phyloP scores from a whole-genome alignment of 2,113 vertebrate species.

The Craseonycteris thonglongyai region DNA sequence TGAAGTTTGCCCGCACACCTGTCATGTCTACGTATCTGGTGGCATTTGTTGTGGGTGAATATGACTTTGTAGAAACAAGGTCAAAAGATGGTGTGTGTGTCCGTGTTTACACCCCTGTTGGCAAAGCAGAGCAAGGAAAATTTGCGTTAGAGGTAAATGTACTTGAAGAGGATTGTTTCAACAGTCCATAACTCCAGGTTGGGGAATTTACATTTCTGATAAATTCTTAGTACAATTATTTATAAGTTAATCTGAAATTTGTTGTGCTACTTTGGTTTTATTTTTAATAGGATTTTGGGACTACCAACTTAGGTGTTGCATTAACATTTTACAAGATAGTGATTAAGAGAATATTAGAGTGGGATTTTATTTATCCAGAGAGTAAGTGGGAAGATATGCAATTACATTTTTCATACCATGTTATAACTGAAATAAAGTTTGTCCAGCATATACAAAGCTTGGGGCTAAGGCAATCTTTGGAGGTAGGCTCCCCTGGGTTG shows the following conservation, averaged over 20 bases:
- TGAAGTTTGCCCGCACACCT: slow-evolving; percentile 94
- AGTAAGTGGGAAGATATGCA: slow-evolving; percentile 16
- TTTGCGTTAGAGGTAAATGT: slow-evolving; percentile 96
- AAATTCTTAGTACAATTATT: slow-evolving; percentile 60
- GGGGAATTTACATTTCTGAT: slow-evolving; percentile 73
- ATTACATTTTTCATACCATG: slow-evolving; percentile 19
- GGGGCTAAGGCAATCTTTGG: neutral
- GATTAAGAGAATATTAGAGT: slow-evolving; percentile 34
- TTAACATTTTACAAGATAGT: slow-evolving; percentile 47
- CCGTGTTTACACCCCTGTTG: slow-evolving; percentile 95
- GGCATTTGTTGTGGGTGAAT: slow-evolving; percentile 98
- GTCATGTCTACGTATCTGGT: slow-evolving; percentile 98
- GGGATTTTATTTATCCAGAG: slow-evolving; percentile 37
- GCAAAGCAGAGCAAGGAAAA: slow-evolving; percentile 96
- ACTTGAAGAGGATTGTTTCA: slow-evolving; percentile 35
- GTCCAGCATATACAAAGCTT: neutral
- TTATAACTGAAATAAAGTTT: slow-evolving; percentile 26
- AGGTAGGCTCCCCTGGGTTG: neutral
- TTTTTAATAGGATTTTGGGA: slow-evolving; percentile 48
- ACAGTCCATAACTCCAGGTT: slow-evolving; percentile 40
- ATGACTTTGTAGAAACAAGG: slow-evolving; percentile 94
- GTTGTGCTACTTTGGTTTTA: slow-evolving; percentile 50
- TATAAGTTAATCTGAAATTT: slow-evolving; percentile 58
- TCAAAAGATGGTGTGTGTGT: slow-evolving; percentile 92
- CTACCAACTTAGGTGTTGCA: slow-evolving; percentile 26